Conservation (phyloP, 2,113 vertebrate genomes). For the Prionailurus viverrinus region DNA sequence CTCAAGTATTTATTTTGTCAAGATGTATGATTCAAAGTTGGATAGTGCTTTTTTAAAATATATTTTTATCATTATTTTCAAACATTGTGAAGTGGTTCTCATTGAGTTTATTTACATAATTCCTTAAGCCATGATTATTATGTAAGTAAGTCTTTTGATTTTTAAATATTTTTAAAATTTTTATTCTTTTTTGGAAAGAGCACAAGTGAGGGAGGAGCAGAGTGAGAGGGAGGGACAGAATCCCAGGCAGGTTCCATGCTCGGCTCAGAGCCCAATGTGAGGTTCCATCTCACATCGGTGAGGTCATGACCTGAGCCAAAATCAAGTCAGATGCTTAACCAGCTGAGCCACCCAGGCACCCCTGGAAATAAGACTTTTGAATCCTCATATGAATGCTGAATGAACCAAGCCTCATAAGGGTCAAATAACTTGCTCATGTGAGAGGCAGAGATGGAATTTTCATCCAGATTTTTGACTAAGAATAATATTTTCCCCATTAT, state of each 20-base stretch:
- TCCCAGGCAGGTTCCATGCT: no score
- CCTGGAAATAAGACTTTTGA: background rate
- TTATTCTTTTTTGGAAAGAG: no score
- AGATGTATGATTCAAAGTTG: constrained; percentile 65
- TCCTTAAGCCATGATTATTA: background rate
- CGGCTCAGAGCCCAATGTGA: no score
- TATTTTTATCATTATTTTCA: constrained; percentile 5
- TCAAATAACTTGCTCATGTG: background rate
- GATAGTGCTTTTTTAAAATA: constrained; percentile 53
- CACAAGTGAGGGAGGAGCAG: no score
- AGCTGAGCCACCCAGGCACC: no score
- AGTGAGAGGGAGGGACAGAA: no score
- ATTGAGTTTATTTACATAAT: constrained; percentile 26
- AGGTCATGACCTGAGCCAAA: no score
- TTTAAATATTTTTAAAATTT: no score
- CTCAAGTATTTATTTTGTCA: constrained; percentile 76
- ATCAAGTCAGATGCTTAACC: no score
- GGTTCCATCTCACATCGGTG: no score
- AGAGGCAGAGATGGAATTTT: background rate
- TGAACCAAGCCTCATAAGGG: background rate
- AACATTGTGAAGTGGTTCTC: background rate
- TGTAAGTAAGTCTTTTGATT: background rate
- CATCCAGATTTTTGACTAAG: background rate
- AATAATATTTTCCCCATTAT: background rate
- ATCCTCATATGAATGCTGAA: background rate